Conservation (phyloP, 2,113 vertebrate species). For the Chloropsis hardwickii region DNA sequence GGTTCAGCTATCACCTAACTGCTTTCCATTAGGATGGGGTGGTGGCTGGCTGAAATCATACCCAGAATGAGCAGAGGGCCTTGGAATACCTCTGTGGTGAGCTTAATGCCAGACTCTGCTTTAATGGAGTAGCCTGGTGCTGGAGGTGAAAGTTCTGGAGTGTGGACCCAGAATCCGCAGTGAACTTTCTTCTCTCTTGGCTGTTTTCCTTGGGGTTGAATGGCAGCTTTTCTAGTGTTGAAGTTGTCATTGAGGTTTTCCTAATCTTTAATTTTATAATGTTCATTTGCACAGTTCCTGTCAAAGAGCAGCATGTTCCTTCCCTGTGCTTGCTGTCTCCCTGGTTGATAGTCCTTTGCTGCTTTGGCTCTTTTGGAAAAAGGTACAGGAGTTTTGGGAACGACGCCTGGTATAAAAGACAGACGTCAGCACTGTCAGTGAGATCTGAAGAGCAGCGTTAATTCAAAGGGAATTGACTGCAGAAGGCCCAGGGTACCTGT, state of each 20-base stretch:
- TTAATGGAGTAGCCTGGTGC: neutral
- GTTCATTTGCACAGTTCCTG: neutral
- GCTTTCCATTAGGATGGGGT: rapidly evolving
- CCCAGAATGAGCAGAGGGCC: neutral
- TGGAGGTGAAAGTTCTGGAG: neutral
- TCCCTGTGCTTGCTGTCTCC: neutral
- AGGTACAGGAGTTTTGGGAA: neutral
- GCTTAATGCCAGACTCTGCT: neutral
- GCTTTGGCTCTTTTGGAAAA: neutral
- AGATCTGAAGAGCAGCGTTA: neutral
- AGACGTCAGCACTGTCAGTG: neutral
- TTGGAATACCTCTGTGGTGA: neutral
- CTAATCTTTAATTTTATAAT: neutral
- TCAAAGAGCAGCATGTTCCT: constrained; percentile 29
- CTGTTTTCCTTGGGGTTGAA: neutral
- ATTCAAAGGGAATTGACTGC: neutral
- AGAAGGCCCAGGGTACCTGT: neutral
- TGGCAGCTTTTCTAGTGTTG: neutral
- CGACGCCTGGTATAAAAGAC: neutral
- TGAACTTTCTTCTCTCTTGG: neutral
- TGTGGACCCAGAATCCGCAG: rapidly evolving
- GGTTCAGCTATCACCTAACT: neutral
- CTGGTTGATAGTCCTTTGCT: neutral
- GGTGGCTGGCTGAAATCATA: neutral
- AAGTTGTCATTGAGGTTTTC: neutral